Evolutionary conservation across 2,113 vertebrate species (phyloP), one percentile per base, ranked within the genome.

Genomic region (Corydoras maculifer): DNA sequence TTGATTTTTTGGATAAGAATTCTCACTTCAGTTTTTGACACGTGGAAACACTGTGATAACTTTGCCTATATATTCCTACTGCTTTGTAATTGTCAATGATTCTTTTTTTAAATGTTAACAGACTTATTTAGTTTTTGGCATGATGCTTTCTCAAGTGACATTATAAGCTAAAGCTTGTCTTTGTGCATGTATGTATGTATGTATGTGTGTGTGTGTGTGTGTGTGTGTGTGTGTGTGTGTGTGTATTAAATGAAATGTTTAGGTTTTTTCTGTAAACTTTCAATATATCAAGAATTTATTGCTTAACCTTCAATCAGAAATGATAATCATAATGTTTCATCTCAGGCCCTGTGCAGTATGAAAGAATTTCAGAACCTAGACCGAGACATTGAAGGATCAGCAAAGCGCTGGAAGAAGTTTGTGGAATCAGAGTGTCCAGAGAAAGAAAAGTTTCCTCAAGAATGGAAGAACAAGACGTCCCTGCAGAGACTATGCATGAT

Each of bases 361-460:
- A 93, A 98, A 0, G 91, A 92, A 68, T 99, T 98, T 81, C 85
- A 77, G 55, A 93, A 94, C 75, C 85, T 99, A 81, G 97, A 98
- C 72, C 85, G 89, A 61, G 97, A 99, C 73, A 92, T 99, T 0
- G 94, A 98, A 60, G 94, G 93, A 0, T 98, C 95, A 3, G 88
- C 94, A 58, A 98, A 96, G 18, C 88, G 92, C 25, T 99, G 97
- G 97, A 98, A 92, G 80, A 98, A 94, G 69, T 94, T 98, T 72
- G 91, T 92, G 2, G 95, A 98, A 77, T 95, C 91, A 0, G 93
- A 97, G 83, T 93, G 91, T 82, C 97, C 97, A 0, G 97, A 99
- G 71, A 96, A 92, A 73, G 97, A 98, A 81, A 94, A 91, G 79
- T 91, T 99, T 65, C 97, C 96, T 0, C 94, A 95, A 81, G 97